Conservation (phyloP, 2,797 vertebrate genomes). For the Lacerta agilis region DNA sequence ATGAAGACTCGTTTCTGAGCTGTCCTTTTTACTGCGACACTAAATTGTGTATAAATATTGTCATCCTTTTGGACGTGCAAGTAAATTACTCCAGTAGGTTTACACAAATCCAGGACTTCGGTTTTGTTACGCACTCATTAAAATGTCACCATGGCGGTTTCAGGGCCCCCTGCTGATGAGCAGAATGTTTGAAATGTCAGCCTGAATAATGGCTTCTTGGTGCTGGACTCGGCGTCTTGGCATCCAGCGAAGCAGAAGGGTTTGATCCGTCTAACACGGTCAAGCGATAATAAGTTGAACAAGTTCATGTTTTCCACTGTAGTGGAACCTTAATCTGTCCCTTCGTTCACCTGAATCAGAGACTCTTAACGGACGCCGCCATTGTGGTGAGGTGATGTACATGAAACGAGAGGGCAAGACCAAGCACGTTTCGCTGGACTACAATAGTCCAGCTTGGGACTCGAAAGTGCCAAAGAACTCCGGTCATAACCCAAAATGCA, state of each 20-base stretch:
- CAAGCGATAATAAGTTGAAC: background rate
- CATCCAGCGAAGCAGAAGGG: conserved; percentile 3
- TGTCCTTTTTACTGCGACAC: conserved; percentile 27
- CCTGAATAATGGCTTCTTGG: background rate
- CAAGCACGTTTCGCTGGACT: background rate
- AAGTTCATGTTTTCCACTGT: background rate
- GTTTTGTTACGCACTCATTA: conserved; percentile 9
- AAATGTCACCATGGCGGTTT: background rate
- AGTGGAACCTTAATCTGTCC: background rate
- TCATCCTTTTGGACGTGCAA: background rate
- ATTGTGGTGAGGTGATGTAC: background rate
- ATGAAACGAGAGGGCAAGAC: background rate
- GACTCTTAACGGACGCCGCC: background rate
- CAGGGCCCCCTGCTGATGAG: background rate
- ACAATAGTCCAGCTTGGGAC: background rate
- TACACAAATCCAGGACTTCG: background rate
- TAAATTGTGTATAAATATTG: conserved; percentile 18
- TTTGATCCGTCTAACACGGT: background rate
- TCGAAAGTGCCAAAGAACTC: background rate
- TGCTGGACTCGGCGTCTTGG: accelerated
- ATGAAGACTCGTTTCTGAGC: background rate
- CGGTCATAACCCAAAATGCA: background rate
- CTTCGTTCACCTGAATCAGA: conserved; percentile 7
- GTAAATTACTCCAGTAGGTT: conserved; percentile 12
- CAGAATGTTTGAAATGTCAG: conserved; percentile 15